phyloP scores from a whole-genome alignment of 2,888 invertebrate genomes.

The Holacanthella duospinosa region DNA sequence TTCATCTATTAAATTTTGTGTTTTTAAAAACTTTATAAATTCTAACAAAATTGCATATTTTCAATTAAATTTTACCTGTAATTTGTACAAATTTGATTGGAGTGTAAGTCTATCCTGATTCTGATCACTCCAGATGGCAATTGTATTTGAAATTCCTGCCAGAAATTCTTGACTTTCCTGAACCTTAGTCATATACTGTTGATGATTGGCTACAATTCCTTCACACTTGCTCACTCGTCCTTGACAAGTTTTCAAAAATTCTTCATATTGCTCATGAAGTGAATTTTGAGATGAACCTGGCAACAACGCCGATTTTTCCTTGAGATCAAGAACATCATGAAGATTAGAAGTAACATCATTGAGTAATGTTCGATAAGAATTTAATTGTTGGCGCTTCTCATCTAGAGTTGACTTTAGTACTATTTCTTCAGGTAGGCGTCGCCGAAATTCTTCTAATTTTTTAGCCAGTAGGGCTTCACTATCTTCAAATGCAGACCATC shows the following conservation, averaged over 20 bases:
- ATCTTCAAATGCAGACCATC: slow-evolving; percentile 86
- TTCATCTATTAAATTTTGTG: too few relatives aligned
- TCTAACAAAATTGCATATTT: background rate
- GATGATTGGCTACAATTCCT: slow-evolving; percentile 76
- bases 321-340: slow-evolving; percentile 69
- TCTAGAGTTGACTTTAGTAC: slow-evolving; percentile 75
- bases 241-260: slow-evolving; percentile 58
- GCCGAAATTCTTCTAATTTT: slow-evolving; percentile 68
- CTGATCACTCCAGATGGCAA: slow-evolving; percentile 68
- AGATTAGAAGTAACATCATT: slow-evolving; percentile 77
- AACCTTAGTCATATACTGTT: slow-evolving; percentile 75
- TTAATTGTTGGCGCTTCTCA: slow-evolving; percentile 79
- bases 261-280: slow-evolving; percentile 61
- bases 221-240: slow-evolving; percentile 73
- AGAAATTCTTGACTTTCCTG: slow-evolving; percentile 79
- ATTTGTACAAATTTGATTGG: slow-evolving; percentile 73
- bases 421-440: slow-evolving; percentile 63
- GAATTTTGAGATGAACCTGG: slow-evolving; percentile 64
- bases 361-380: slow-evolving; percentile 64
- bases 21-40: too few relatives aligned
- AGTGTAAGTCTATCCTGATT: slow-evolving; percentile 73
- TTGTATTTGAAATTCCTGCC: slow-evolving; percentile 69
- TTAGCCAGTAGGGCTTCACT: slow-evolving; percentile 62
- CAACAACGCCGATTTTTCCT: slow-evolving; percentile 65
- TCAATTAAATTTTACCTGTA: slow-evolving; percentile 47